Evolutionary conservation across 2,888 invertebrate genomes (phyloP), one percentile per base, ranked within the genome.

Genomic region (Cosmorhoe ocellata): DNA sequence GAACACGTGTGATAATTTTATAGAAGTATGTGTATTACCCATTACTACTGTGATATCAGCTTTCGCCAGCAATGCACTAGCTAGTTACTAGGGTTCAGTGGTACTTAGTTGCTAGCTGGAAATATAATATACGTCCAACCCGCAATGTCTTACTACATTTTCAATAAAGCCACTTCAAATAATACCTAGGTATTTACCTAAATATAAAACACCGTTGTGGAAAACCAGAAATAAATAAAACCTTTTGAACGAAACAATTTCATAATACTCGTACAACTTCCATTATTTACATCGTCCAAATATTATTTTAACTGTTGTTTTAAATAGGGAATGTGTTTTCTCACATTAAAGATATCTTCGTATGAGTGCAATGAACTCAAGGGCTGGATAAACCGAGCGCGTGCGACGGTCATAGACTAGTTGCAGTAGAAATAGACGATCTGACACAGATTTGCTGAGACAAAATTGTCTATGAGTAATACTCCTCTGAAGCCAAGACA

Each of bases 261-360:
- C 24, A 24, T 24, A 3, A 18, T 4, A 7, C 7, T 1, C 1
- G 7, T 24, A 52, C 39, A 39, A 52, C 60, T 55, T 63, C 66
- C 66, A 67, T 69, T 71, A 71, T 56, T 59, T 44, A 59, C 34
- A 61, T 60, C 61, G 51, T 45, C 63, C 61, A 67, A 76, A 75
- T 78, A 71, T 79, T 75, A 74, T 75, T 70, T 67, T 76, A 76
- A 74, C 73, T 74, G 71, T 66, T 68, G 63, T 48, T 63, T 53
- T 64, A 62, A 72, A 73, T 56, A 67, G 52, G 61, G 71, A 75
- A 73, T 68, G 63, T 74, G 67, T 74, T 76, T 79, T 75, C 76
- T 74, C 74, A 74, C 76, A 76, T 76, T 71, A 71, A 3, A 36
- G 36, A 49, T 81, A 80, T 81, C 78, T 76, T 63, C 56, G 65